Evolutionary conservation across 2,113 vertebrate genomes (phyloP), one percentile per base, ranked within the genome.

Genomic region (Orthonyx spaldingii): DNA sequence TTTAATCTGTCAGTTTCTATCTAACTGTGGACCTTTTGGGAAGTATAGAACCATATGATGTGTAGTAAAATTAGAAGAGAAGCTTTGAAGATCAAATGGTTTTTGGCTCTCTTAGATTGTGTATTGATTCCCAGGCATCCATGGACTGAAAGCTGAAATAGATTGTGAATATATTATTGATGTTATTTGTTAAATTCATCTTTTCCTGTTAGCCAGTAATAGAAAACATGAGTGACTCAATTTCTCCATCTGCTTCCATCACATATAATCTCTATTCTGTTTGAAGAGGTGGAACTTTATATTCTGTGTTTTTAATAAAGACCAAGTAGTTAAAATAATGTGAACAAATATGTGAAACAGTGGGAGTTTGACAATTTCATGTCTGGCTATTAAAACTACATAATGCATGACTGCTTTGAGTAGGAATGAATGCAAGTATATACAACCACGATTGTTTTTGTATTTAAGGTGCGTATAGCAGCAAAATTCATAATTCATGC

Each of bases 401-500:
- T 24, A 57, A 11, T 83, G 63, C 18, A 33, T 89, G 16, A 50
- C 13, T 80, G 46, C 15, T 72, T 85, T 87, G 26, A 71, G 47
- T n/a, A 72, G 21, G 15, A 84, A 50, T 63, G 50, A 85, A 71
- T 84, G 23, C 10, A 72, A 76, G 4, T 72, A 42, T 69, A 10
- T 44, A 21, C 27, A 89, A 56, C 16, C 56, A 13, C 50, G 60
- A 53, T 84, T 97, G 37, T 52, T 97, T 96, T 97, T 92, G 92
- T 94, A 23, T 97, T 98, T 91, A 93, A 99, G 99, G 98, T 99
- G 94, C 99, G 99, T 97, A 99, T 99, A 98, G 98, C 99, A 76
- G 98, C 99, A 83, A 99, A 99, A 97, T 99, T 99, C 95, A 98
- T 99, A 96, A 99, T 99, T 97, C 99, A 99, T 84, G 98, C 99